A percentile compares a stretch with the other conserved stretches of the same genome.
phyloP scores from a whole-genome alignment of 2,113 vertebrate species.

The Burhinus oedicnemus region DNA sequence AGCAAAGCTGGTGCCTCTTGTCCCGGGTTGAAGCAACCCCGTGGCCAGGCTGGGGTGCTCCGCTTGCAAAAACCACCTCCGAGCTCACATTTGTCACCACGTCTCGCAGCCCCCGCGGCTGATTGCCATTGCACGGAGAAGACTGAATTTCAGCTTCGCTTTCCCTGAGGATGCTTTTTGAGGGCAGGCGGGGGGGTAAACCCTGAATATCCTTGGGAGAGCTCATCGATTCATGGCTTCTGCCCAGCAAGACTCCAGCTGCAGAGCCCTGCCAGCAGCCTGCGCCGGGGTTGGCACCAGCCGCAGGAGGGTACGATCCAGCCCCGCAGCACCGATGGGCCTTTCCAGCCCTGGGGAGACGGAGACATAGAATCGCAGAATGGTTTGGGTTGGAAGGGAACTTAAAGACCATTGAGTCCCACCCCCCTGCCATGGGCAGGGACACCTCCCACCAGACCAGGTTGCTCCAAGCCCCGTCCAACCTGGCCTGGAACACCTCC shows the following conservation, averaged over 20 bases:
- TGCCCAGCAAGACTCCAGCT: not conserved
- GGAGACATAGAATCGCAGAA: not conserved
- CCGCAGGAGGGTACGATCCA: accelerated
- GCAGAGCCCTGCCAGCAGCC: not conserved
- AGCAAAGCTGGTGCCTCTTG: not conserved
- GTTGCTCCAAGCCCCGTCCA: not conserved
- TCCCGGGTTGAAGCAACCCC: not conserved
- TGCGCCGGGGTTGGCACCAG: accelerated
- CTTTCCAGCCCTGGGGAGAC: accelerated
- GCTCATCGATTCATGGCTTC: not conserved
- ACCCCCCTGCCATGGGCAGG: not conserved
- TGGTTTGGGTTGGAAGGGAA: not conserved
- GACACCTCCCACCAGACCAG: not conserved
- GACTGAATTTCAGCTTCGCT: not conserved
- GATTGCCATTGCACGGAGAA: not conserved
- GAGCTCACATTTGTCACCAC: not conserved
- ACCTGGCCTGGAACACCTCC: too few species aligned
- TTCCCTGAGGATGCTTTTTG: not conserved
- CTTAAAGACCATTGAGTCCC: not conserved
- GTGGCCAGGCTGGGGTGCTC: not conserved
- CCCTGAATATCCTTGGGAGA: not conserved
- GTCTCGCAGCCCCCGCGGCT: accelerated
- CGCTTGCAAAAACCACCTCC: not conserved
- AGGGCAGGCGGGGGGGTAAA: not conserved
- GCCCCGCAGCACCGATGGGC: not conserved